Percentiles rank a stretch among this genome's conserved stretches.
phyloP scores from a whole-genome alignment of 1,140 invertebrate species.

The Bombus sibiricus region DNA sequence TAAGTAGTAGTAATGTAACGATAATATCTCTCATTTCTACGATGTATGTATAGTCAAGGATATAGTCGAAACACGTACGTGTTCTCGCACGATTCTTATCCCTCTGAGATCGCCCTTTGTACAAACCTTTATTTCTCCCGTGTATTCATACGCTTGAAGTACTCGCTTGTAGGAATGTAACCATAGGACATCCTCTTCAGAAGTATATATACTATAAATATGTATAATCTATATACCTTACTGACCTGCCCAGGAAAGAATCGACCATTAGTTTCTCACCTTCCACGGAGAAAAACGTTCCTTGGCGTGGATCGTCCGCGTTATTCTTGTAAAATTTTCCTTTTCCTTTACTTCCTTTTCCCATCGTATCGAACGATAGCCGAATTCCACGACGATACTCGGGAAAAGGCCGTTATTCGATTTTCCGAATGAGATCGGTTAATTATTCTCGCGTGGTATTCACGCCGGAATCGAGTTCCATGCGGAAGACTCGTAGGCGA shows the following conservation, averaged over 20 bases:
- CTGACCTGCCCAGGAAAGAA: background rate
- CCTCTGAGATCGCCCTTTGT: background rate
- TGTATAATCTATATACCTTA: background rate
- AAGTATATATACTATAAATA: constrained; percentile 30
- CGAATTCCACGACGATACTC: background rate
- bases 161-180: constrained; percentile 3
- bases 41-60: background rate
- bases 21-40: background rate
- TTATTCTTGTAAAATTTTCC: background rate
- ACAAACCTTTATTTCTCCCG: background rate
- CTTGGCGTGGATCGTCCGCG: constrained; percentile 11
- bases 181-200: constrained; percentile 67
- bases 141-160: background rate
- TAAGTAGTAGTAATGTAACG: background rate
- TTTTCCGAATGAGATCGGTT: background rate
- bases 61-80: background rate
- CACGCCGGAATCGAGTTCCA: background rate
- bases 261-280: background rate
- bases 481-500: background rate
- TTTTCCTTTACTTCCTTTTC: background rate
- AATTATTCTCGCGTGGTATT: constrained; percentile 2
- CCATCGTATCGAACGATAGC: background rate
- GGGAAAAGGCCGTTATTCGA: background rate
- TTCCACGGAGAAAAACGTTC: background rate
- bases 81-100: background rate